Evolutionary conservation across 2,797 vertebrate genomes (phyloP), one percentile per base, ranked within the genome.

Genomic region (Pseudotriccus pelzelni): DNA sequence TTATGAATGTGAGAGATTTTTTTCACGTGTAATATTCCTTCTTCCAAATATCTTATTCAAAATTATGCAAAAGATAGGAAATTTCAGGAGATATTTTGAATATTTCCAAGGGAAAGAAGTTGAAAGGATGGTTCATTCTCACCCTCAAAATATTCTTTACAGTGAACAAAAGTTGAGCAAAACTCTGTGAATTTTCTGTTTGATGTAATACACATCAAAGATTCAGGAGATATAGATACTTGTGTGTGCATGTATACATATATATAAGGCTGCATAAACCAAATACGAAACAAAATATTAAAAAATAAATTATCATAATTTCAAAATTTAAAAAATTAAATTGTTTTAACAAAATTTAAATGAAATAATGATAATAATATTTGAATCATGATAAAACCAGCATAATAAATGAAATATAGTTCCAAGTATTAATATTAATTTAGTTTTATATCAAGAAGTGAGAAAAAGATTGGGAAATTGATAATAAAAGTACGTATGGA

Each of bases 111-210:
- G 17, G 21, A 62, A 92, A 93, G 10, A 70, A 83, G 28, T 52
- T 36, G 3, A 6, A 52, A 56, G 13, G 14, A 46, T n/a, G 8
- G 23, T 63, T 80, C 7, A 23, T 32, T 62, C 6, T 22, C 14
- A 28, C 2, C 3, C 3, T 0, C 1, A 6, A 58, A 84, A 66
- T 23, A 55, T 12, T 37, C 18, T 24, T 47, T 67, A 52, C 1
- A 17, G 6, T 28, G 22, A 84, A 68, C 1, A 12, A 53, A 91
- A 80, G 2, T 7, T 21, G 70, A 52, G 9, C 4, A 70, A 80
- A 83, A 60, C 6, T 69, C 66, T 12, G 17, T n/a, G 21, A 87
- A 69, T 90, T 78, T 25, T 75, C 13, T 81, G 9, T 44, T 49
- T 74, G 4, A 46, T 78, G 14, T 30, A 58, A 46, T 49, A 73